Conservation (phyloP, 2,797 vertebrate species). For the Labroides dimidiatus region DNA sequence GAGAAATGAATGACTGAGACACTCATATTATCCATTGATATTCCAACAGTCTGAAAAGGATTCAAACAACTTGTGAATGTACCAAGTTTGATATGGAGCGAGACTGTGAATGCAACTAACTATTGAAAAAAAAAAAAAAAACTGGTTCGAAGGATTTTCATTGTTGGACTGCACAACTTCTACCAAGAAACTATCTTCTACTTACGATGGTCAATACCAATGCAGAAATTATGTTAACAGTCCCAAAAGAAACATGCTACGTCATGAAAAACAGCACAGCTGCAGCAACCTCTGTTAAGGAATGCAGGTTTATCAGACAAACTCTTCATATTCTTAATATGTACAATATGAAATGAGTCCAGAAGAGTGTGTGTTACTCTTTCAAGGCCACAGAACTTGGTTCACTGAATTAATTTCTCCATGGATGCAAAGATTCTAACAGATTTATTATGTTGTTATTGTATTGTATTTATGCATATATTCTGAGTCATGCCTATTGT, state of each 20-base stretch:
- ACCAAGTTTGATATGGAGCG: conserved; percentile 16
- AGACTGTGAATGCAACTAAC: conserved; percentile 26
- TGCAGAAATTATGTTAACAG: conserved; percentile 3
- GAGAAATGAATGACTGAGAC: conserved; percentile 11
- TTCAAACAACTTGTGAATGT: conserved; percentile 1
- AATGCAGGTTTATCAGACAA: conserved; percentile 32
- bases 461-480: conserved; percentile 21
- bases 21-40: neutral
- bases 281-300: conserved; percentile 19
- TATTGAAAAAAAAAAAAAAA: conserved; percentile 15
- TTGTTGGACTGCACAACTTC: conserved; percentile 23
- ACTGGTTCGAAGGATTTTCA: conserved; percentile 18
- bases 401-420: conserved; percentile 5
- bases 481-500: conserved; percentile 3
- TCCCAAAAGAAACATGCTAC: neutral
- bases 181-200: conserved; percentile 2
- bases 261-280: neutral
- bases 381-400: neutral
- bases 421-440: conserved; percentile 35
- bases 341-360: conserved; percentile 10
- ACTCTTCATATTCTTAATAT: conserved; percentile 30
- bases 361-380: conserved; percentile 14
- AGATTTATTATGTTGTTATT: conserved; percentile 1
- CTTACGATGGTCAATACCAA: neutral
- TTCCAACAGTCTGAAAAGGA: conserved; percentile 8